Conservation (phyloP, 2,888 invertebrate species). For the Nemapogon koenigi region DNA sequence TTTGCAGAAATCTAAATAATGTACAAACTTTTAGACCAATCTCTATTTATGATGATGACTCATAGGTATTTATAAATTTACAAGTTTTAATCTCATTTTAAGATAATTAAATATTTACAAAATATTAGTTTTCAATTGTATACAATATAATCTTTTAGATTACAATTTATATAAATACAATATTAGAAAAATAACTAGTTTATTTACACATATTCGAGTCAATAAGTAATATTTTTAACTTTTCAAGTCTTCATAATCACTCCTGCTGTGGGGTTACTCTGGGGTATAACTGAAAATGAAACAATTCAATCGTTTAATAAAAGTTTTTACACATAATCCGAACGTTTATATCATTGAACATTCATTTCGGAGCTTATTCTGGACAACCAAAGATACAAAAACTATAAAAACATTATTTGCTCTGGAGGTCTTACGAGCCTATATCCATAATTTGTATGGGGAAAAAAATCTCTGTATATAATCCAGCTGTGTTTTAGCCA, state of each 20-base stretch:
- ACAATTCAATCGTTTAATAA: slow-evolving; percentile 15
- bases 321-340: no score
- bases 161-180: slow-evolving; percentile 61
- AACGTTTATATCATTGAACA: no score
- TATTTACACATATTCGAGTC: slow-evolving; percentile 58
- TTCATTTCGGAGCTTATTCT: no score
- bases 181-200: slow-evolving; percentile 51
- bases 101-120: slow-evolving; percentile 62
- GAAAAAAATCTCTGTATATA: no score
- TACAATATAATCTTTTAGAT: slow-evolving; percentile 56
- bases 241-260: slow-evolving; percentile 21
- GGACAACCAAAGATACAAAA: no score
- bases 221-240: slow-evolving; percentile 28
- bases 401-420: no score
- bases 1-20: slow-evolving; percentile 55
- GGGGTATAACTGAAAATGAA: slow-evolving; percentile 66
- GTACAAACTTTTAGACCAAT: slow-evolving; percentile 57
- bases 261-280: slow-evolving; percentile 67
- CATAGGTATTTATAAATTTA: slow-evolving; percentile 58
- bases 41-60: slow-evolving; percentile 46
- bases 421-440: no score
- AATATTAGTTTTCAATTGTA: slow-evolving; percentile 61
- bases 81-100: slow-evolving; percentile 58
- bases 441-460: no score
- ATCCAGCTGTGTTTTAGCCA: no score